Base-by-base conservation (phyloP, 2,888 invertebrate species). In the Acrobasis consociella region DNA sequence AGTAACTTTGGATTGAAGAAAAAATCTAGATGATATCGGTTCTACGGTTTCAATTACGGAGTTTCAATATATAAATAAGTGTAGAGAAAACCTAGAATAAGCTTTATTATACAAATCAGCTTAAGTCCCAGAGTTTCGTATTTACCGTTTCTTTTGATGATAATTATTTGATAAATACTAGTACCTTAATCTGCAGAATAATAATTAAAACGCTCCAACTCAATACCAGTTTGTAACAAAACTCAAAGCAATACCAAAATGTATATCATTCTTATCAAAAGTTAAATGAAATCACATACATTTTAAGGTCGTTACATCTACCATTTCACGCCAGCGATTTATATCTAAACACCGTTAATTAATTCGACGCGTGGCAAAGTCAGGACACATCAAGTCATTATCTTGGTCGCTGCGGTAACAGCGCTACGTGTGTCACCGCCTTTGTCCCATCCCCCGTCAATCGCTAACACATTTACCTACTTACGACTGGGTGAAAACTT, bases 391-490 rank as follows among this genome's bases (percentile, higher is more conserved):
- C 81, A 82, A 71, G 83, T 85, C 80, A 88, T 88, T 88, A 88
- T 87, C 87, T 85, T 75, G 81, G 74, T 77, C 75, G 80, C 76
- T 75, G 84, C 79, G 73, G 83, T 75, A 80, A 77, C 74, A 82
- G 81, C 78, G 70, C 67, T 70, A 68, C 69, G 72, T 74, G 69
- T 74, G 72, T 71, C 72, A 72, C 71, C 70, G 67, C 82, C 71
- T 81, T 88, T 86, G 85, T 85, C 71, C 74, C 76, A 64, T 72
- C 83, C 82, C 82, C 78, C 76, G 82, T 86, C 88, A 82, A 90
- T 91, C 85, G 88, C 77, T 88, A 91, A 86, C 91, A 91, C 89
- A 91, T 91, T 91, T 87, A 91, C 91, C 90, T 81, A 91, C 88
- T 91, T 91, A 85, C 71, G 75, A 79, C 76, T 83, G 80, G 82